Conservation (phyloP, 2,797 vertebrate species). For the Meda fulgida region DNA sequence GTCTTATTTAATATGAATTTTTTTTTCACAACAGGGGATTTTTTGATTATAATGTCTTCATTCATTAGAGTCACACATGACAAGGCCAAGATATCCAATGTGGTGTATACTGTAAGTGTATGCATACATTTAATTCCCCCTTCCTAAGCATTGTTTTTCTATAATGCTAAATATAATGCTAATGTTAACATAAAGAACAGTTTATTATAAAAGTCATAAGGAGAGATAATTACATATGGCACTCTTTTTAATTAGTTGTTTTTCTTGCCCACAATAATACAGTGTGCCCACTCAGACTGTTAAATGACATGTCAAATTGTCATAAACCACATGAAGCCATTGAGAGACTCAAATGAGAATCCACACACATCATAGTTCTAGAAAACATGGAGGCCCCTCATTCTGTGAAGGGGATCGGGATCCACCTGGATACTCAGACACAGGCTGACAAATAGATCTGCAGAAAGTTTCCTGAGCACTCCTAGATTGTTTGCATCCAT, state of each 20-base stretch:
- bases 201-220: neutral
- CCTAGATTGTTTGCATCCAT: conserved; percentile 15
- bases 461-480: neutral
- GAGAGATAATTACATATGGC: conserved; percentile 39
- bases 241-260: conserved; percentile 42
- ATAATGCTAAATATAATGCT: neutral
- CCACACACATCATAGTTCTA: conserved; percentile 10
- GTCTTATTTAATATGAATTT: neutral
- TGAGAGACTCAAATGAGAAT: neutral
- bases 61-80: neutral
- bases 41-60: neutral
- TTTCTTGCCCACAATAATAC: conserved; percentile 25
- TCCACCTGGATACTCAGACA: neutral
- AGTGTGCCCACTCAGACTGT: conserved; percentile 43
- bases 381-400: neutral
- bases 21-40: neutral
- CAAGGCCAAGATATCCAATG: neutral
- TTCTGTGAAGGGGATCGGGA: neutral
- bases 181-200: conserved; percentile 22
- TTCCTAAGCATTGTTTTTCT: neutral
- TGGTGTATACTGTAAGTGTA: neutral
- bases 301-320: conserved; percentile 41
- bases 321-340: conserved; percentile 18
- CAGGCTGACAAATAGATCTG: conserved; percentile 24
- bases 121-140: neutral